phyloP scores from a whole-genome alignment of 2,888 invertebrate species.

The Argyresthia goedartella region DNA sequence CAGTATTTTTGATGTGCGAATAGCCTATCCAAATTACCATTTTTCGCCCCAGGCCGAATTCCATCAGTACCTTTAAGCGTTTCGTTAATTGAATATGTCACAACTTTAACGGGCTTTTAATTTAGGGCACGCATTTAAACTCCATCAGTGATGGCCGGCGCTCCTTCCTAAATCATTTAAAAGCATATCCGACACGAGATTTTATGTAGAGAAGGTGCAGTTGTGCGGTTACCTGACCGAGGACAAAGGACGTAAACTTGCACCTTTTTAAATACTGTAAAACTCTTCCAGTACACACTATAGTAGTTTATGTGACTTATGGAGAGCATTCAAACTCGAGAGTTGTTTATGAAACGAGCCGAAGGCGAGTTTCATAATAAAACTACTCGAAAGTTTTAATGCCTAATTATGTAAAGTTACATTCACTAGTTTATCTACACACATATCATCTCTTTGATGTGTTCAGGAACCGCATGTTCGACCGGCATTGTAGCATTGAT shows the following conservation, averaged over 20 bases:
- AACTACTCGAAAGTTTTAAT: too few species aligned
- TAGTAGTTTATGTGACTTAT: too few species aligned
- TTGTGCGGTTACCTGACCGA: neutral
- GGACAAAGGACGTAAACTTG: neutral
- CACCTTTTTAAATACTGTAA: too few species aligned
- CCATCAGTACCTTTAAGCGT: neutral
- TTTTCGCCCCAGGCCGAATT: neutral
- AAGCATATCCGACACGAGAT: constrained; percentile 22
- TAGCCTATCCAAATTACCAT: neutral
- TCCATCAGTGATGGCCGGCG: constrained; percentile 21
- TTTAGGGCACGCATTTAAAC: constrained; percentile 16
- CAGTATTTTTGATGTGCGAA: neutral
- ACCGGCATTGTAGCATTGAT: too few species aligned
- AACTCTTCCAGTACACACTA: too few species aligned
- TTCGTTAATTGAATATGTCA: constrained; percentile 5
- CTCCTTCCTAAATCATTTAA: constrained; percentile 35
- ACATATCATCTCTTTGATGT: too few species aligned
- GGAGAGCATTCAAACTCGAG: too few species aligned
- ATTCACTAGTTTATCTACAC: too few species aligned
- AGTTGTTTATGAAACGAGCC: too few species aligned
- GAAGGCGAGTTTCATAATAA: too few species aligned
- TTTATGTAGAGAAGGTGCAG: neutral
- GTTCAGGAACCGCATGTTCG: too few species aligned
- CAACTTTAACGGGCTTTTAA: constrained; percentile 4
- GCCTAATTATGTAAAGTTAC: too few species aligned